Evolutionary conservation across 2,113 vertebrate genomes (phyloP), one percentile per base, ranked within the genome.

Genomic region (Malurus elegans): DNA sequence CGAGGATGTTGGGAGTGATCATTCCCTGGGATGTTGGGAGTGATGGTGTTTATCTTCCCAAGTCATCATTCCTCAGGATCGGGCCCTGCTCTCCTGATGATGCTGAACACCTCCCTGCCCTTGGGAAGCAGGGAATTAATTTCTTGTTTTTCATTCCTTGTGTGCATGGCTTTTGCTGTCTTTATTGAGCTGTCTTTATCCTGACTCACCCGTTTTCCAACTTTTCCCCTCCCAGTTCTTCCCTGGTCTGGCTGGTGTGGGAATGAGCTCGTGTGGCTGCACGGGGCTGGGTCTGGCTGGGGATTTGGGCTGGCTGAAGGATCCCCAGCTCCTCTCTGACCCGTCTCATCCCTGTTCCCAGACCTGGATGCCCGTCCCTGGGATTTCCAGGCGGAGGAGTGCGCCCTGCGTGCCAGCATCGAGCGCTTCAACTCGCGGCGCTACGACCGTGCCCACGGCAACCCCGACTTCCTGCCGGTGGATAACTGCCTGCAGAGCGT

Each of bases 301-400:
- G 56, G 40, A 1, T 60, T 3, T 14, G 40, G 14, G 44, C 28
- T 25, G 65, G 5, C 31, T 31, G 31, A 23, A 23, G 21, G 1
- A 0, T 3, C 5, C 45, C 16, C 42, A 34, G 4, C 44, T 24
- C 24, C 3, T 0, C 28, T 28, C 31, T 73, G 44, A 92, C 9
- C 6, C 1, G 0, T 7, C 9, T 29, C 6, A 11, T 51, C 69
- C 23, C 25, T 81, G 65, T 88, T 9, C 65, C 80, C 97, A 99
- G 99, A 99, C 96, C 98, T 99, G 92, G 99, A 99, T 2, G 99
- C 99, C 14, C 98, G 99, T 4, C 99, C 99, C 1, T 99, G 99
- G 99, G 99, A 99, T 81, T 99, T 99, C 94, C 99, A 99, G 96
- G 99, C 99, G 0, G 99, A 99, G 97, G 99, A 99, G 61, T 99